A percentile compares a stretch with the other conserved stretches of the same genome.
Evolutionary conservation across 2,113 vertebrate genomes (phyloP).

Genomic region (Aleadryas rufinucha): DNA sequence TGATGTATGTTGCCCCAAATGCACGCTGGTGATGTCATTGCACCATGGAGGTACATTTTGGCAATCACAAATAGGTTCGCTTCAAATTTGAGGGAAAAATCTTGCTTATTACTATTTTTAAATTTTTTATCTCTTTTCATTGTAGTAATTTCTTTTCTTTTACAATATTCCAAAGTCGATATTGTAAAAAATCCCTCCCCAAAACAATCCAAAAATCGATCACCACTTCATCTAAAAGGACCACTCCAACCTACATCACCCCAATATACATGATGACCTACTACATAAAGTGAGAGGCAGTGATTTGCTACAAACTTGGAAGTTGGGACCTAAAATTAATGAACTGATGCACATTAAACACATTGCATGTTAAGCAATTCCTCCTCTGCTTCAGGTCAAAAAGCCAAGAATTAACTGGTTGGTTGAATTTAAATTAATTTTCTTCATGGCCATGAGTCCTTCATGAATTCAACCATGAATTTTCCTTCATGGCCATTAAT

Average conservation of each 20-base stretch:
- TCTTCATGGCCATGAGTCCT: background rate
- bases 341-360: background rate
- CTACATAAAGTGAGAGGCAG: background rate
- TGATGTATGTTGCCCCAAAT: background rate
- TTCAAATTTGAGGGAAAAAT: background rate
- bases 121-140: background rate
- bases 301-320: background rate
- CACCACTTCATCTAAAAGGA: background rate
- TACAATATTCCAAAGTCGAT: background rate
- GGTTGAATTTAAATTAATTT: background rate
- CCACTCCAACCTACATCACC: background rate
- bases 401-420: background rate
- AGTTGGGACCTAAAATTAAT: background rate
- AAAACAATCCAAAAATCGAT: background rate
- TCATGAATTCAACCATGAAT: background rate
- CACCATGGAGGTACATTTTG: background rate
- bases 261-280: rapidly evolving
- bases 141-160: background rate
- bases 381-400: background rate
- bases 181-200: background rate
- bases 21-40: background rate
- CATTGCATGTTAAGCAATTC: background rate
- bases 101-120: background rate
- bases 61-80: background rate
- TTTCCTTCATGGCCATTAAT: background rate